Conservation (phyloP, 2,113 vertebrate species). For the Zootoca vivipara region DNA sequence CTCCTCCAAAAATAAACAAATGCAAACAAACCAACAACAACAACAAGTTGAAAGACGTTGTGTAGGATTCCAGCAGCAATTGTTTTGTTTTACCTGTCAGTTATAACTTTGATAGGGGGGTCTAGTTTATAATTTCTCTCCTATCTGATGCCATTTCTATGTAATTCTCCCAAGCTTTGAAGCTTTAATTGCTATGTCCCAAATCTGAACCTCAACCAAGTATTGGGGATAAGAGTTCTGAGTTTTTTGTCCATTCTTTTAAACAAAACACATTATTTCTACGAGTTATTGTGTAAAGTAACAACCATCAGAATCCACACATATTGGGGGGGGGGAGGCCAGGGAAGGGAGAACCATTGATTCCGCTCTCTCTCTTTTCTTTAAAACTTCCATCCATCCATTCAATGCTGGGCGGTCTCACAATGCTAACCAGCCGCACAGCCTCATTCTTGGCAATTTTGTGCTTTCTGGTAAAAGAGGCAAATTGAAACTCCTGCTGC, state of each 20-base stretch:
- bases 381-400: not conserved
- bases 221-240: not conserved
- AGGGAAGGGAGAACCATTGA: not conserved
- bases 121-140: too few relatives aligned
- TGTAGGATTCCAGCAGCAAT: not conserved
- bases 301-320: not conserved
- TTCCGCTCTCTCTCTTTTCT: not conserved
- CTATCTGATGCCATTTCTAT: not conserved
- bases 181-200: not conserved
- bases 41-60: not conserved
- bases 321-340: fast-evolving
- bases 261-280: not conserved
- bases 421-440: not conserved
- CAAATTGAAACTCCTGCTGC: not conserved
- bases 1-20: not conserved
- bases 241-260: not conserved
- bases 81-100: not conserved
- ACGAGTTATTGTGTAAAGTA: not conserved
- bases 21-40: not conserved
- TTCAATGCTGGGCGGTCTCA: not conserved
- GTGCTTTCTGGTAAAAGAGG: not conserved
- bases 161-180: not conserved
- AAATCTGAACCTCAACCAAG: not conserved
- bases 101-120: too few relatives aligned
- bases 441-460: not conserved